Evolutionary conservation across 2,113 vertebrate species (phyloP).

Genomic region (Ancistrus triradiatus): DNA sequence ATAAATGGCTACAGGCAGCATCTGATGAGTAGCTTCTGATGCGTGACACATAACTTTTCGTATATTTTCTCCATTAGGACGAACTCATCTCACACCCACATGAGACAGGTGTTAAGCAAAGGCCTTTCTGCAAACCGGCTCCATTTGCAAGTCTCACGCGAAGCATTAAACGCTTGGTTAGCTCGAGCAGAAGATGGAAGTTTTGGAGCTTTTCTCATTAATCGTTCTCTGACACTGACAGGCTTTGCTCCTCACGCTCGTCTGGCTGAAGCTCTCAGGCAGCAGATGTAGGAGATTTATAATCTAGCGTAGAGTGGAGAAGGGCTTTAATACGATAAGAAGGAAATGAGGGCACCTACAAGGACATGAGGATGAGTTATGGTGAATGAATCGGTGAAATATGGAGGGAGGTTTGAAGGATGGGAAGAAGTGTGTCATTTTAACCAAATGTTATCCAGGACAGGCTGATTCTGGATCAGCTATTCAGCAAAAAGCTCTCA

Average conservation of each 20-base stretch:
- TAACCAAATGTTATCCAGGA: too few species aligned
- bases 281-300: slow-evolving; percentile 40
- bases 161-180: slow-evolving; percentile 51
- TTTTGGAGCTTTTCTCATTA: slow-evolving; percentile 44
- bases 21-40: slow-evolving; percentile 52
- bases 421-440: too few species aligned
- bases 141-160: slow-evolving; percentile 56
- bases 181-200: slow-evolving; percentile 45
- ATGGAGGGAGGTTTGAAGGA: too few species aligned
- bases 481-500: too few species aligned
- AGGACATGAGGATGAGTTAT: slow-evolving; percentile 11
- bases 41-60: slow-evolving; percentile 42
- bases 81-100: slow-evolving; percentile 48
- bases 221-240: slow-evolving; percentile 49
- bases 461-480: too few species aligned
- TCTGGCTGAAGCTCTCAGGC: too few species aligned
- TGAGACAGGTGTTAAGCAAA: slow-evolving; percentile 29
- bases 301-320: slow-evolving; percentile 13
- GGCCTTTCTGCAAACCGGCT: slow-evolving; percentile 23
- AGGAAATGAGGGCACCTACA: not conserved
- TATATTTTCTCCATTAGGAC: slow-evolving; percentile 44
- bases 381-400: not conserved
- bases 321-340: too few species aligned
- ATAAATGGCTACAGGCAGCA: slow-evolving; percentile 42
- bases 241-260: too few species aligned